phyloP scores from a whole-genome alignment of 2,888 invertebrate species.

The Myathropa florea region DNA sequence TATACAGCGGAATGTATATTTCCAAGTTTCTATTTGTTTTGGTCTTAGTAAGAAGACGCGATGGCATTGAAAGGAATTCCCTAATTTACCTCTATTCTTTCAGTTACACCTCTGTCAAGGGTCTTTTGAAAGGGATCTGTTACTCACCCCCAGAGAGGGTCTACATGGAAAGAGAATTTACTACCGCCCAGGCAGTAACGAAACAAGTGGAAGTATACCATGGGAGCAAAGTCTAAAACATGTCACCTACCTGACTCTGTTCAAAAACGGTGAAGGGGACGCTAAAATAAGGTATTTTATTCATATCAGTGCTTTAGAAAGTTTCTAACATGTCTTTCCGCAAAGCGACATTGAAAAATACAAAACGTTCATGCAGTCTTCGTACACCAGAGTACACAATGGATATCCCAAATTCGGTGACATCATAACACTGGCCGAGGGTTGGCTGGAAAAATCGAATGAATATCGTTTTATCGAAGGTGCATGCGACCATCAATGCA shows the following conservation, averaged over 20 bases:
- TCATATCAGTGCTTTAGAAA: neutral
- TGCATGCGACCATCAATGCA: slow-evolving; percentile 72
- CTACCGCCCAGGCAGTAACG: slow-evolving; percentile 73
- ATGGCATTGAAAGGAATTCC: neutral
- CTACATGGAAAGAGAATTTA: slow-evolving; percentile 78
- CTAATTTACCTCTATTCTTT: slow-evolving; percentile 9
- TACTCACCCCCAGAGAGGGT: slow-evolving; percentile 78
- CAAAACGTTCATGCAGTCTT: slow-evolving; percentile 76
- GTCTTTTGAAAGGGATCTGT: slow-evolving; percentile 77
- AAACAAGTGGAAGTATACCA: slow-evolving; percentile 74
- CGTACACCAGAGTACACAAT: slow-evolving; percentile 73
- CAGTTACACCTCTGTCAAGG: slow-evolving; percentile 60
- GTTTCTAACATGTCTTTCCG: neutral
- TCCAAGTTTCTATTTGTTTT: slow-evolving; percentile 17
- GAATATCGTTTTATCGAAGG: slow-evolving; percentile 82
- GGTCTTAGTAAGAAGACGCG: slow-evolving; percentile 27
- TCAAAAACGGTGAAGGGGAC: slow-evolving; percentile 75
- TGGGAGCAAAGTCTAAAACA: slow-evolving; percentile 87
- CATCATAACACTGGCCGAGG: slow-evolving; percentile 84
- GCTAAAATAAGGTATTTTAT: slow-evolving; percentile 76
- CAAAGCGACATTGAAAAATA: slow-evolving; percentile 75
- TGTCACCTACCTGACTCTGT: slow-evolving; percentile 85
- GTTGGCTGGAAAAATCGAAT: slow-evolving; percentile 82
- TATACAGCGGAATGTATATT: slow-evolving; percentile 34
- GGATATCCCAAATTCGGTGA: slow-evolving; percentile 83